phyloP scores from a whole-genome alignment of 2,113 vertebrate genomes.

The Gopherus evgoodei region DNA sequence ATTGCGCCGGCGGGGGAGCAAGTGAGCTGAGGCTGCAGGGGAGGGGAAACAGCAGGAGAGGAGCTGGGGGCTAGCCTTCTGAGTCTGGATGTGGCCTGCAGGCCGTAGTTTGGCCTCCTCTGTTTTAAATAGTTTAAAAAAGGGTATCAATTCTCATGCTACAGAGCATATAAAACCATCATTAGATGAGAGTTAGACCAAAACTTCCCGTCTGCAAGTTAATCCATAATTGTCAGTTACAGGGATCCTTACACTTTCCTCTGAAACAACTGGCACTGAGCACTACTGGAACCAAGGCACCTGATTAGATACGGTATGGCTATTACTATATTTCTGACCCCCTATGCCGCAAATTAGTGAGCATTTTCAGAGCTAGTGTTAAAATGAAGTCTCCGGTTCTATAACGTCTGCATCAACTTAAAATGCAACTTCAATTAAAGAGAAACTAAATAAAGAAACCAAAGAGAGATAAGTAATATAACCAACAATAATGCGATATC shows the following conservation, averaged over 20 bases:
- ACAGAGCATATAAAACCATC: not conserved
- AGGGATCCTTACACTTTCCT: not conserved
- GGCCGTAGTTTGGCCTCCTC: too few species aligned
- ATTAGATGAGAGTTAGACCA: not conserved
- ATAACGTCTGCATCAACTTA: not conserved
- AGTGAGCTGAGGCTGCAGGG: too few species aligned
- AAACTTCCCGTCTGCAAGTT: not conserved
- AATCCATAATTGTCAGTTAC: not conserved
- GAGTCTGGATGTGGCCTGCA: accelerated
- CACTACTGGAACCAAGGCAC: not conserved
- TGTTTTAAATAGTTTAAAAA: not conserved
- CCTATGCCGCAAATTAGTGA: not conserved
- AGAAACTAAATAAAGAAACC: not conserved
- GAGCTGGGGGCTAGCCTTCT: too few species aligned
- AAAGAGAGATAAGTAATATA: not conserved
- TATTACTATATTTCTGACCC: not conserved
- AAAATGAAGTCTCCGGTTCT: not conserved
- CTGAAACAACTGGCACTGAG: not conserved
- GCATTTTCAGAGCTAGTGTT: not conserved
- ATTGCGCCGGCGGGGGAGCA: too few species aligned
- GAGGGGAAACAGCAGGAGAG: too few species aligned
- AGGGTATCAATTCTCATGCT: not conserved
- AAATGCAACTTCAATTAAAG: not conserved
- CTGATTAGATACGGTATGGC: not conserved
- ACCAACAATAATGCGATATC: not conserved